A percentile compares a stretch with the other conserved stretches of the same genome.
These are phyloP conservation scores for Athalia rosae DNA, from an alignment of 2,888 invertebrate genomes.

Conservation along the genomic window DNA sequence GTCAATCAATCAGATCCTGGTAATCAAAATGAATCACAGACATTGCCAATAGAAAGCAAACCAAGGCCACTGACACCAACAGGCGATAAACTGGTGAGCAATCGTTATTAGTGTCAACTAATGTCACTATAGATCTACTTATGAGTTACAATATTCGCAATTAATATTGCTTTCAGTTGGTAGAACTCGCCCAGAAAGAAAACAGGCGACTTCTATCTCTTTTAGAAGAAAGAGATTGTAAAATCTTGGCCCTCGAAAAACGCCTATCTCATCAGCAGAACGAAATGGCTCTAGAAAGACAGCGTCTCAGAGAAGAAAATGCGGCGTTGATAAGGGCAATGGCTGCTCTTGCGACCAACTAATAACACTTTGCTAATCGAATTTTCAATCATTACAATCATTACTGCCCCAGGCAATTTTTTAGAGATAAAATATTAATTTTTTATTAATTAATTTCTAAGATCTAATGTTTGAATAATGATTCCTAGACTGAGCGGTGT, in stretches of 20 bases:
- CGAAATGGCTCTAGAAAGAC: constrained; percentile 67
- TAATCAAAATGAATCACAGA: constrained; percentile 62
- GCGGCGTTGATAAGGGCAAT: constrained; percentile 69
- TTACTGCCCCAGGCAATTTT: neutral
- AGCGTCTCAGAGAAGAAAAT: constrained; percentile 70
- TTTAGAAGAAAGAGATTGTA: constrained; percentile 71
- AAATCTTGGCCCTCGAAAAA: constrained; percentile 70
- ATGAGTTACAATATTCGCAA: constrained; percentile 24
- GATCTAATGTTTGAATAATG: constrained; percentile 31
- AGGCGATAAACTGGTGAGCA: constrained; percentile 62
- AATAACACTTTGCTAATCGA: constrained; percentile 22
- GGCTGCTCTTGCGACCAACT: constrained; percentile 66
- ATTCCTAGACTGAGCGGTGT: constrained; percentile 37
- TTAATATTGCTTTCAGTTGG: constrained; percentile 59
- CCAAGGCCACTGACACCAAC: constrained; percentile 70
- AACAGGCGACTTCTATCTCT: constrained; percentile 70
- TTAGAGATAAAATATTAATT: constrained; percentile 7
- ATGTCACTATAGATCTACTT: constrained; percentile 1
- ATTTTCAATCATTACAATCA: neutral
- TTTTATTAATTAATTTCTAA: constrained; percentile 28
- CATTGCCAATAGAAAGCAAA: constrained; percentile 60
- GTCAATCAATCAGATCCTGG: constrained; percentile 67
- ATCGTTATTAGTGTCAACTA: neutral
- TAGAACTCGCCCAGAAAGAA: constrained; percentile 72
- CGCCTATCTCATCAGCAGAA: constrained; percentile 68